Percentiles rank a stretch among this genome's conserved stretches.
phyloP scores from a whole-genome alignment of 1,140 invertebrate genomes.

The Theocolax elegans region DNA sequence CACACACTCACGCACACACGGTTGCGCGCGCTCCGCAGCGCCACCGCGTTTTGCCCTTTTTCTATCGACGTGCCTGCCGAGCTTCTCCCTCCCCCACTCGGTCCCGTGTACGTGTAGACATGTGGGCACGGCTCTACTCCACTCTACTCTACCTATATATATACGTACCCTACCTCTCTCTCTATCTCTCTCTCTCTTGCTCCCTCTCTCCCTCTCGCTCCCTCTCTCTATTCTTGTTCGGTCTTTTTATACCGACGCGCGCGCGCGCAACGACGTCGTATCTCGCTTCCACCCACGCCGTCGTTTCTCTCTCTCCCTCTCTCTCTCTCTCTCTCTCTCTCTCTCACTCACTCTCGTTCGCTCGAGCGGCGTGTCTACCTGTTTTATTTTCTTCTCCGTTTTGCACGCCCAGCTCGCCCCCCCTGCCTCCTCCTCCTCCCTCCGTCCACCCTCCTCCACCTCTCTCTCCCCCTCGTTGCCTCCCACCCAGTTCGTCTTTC shows the following conservation, averaged over 20 bases:
- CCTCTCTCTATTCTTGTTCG: no score
- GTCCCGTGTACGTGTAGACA: background rate
- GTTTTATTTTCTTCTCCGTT: constrained; percentile 21
- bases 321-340: no score
- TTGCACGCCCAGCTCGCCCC: background rate
- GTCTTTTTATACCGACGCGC: constrained; percentile 4
- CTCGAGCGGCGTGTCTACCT: no score
- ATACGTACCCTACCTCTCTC: constrained; percentile 24
- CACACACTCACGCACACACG: no score
- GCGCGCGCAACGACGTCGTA: background rate
- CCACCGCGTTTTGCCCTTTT: no score
- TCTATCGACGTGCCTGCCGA: no score
- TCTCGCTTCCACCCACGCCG: constrained; percentile 12
- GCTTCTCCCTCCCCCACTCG: no score
- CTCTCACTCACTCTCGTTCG: no score
- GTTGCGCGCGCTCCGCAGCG: no score
- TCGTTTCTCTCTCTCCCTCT: constrained; percentile 21
- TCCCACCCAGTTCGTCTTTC: background rate
- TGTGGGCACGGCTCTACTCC: no score
- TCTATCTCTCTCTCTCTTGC: constrained; percentile 40
- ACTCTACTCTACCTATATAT: no score
- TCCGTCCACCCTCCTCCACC: background rate
- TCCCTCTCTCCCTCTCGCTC: no score
- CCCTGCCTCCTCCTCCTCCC: constrained; percentile 28
- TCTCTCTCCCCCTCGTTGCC: constrained; percentile 4